A percentile compares a stretch with the other conserved stretches of the same genome.
Conservation (phyloP, 2,888 invertebrate genomes). For the Troilus luridus region DNA sequence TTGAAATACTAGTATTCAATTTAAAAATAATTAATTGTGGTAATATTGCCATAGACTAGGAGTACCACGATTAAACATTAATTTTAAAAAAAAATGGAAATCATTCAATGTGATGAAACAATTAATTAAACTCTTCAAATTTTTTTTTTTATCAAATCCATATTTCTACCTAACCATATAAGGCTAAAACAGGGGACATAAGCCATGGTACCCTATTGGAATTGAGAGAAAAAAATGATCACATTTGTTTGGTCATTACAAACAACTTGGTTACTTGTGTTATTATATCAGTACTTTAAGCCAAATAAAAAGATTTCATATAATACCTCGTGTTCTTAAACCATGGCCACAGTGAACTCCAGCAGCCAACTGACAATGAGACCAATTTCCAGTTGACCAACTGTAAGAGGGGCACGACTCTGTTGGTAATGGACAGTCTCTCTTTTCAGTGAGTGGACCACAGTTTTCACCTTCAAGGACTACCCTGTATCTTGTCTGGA, state of each 20-base stretch:
- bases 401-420: slow-evolving; percentile 69
- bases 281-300: not conserved
- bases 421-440: slow-evolving; percentile 71
- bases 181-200: too few species aligned
- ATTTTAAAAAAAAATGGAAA: too few species aligned
- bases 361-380: slow-evolving; percentile 72
- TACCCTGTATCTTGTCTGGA: slow-evolving; percentile 72
- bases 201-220: not conserved
- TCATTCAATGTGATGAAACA: too few species aligned
- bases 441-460: slow-evolving; percentile 72
- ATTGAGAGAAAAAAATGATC: not conserved
- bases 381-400: slow-evolving; percentile 74
- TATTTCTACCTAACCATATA: too few species aligned
- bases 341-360: slow-evolving; percentile 72
- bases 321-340: slow-evolving; percentile 71
- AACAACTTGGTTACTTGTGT: too few species aligned
- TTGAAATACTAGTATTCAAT: too few species aligned
- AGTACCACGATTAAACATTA: too few species aligned
- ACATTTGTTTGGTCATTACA: not conserved
- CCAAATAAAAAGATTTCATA: not conserved
- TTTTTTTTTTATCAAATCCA: too few species aligned
- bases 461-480: slow-evolving; percentile 73
- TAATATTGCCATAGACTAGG: too few species aligned
- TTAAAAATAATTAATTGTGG: too few species aligned
- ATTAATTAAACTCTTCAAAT: too few species aligned